Conservation (phyloP, 2,797 vertebrate genomes). For the Limnodromus scolopaceus region DNA sequence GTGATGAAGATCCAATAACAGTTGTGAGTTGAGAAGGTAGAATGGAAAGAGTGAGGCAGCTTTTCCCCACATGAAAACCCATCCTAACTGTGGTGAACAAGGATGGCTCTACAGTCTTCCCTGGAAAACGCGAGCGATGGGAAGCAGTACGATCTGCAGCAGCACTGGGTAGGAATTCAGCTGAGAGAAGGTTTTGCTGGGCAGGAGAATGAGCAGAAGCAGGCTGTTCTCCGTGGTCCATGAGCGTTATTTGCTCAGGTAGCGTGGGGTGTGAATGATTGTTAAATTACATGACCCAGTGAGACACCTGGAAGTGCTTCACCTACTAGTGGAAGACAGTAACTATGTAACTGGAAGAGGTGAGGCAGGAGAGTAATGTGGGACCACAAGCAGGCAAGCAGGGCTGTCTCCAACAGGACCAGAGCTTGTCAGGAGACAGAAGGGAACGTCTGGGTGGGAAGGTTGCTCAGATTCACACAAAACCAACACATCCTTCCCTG, state of each 20-base stretch:
- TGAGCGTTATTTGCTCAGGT: not conserved
- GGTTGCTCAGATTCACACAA: not conserved
- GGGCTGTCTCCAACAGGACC: not conserved
- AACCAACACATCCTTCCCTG: not conserved
- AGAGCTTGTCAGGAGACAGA: not conserved
- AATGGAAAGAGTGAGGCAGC: not conserved
- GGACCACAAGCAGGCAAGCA: not conserved
- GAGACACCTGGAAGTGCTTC: not conserved
- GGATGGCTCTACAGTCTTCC: not conserved
- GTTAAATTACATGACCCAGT: not conserved
- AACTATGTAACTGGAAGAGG: not conserved
- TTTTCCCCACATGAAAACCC: not conserved
- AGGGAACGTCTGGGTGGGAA: not conserved
- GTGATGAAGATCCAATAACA: not conserved
- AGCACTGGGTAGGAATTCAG: not conserved
- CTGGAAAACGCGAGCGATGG: rapidly evolving
- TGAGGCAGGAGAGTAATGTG: not conserved
- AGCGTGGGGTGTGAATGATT: not conserved
- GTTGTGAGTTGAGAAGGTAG: not conserved
- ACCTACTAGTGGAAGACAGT: not conserved
- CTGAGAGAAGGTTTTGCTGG: not conserved
- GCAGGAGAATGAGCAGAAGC: not conserved
- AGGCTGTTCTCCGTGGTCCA: not conserved
- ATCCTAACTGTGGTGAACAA: not conserved
- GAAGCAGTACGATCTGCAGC: not conserved